Conservation (phyloP, 2,113 vertebrate species). For the Terrapene triunguis region DNA sequence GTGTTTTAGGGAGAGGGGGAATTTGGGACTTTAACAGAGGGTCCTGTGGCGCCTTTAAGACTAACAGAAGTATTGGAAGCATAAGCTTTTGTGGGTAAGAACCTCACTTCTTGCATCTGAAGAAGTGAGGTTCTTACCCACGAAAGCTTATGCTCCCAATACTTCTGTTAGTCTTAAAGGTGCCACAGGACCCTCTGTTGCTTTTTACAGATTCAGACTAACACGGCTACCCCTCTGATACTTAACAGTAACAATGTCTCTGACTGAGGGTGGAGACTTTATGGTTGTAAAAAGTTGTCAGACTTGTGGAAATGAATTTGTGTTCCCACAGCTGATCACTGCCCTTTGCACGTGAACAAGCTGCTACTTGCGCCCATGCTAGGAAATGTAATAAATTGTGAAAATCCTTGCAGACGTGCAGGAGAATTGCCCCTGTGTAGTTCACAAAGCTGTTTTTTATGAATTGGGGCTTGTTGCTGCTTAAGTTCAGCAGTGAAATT, state of each 20-base stretch:
- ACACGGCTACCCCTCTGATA: too few relatives aligned
- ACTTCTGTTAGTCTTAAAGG: too few relatives aligned
- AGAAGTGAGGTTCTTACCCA: too few relatives aligned
- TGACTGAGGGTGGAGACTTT: background rate
- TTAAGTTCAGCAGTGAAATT: background rate
- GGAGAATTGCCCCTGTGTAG: background rate
- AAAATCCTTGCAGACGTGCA: background rate
- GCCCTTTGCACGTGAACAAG: background rate
- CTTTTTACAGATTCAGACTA: too few relatives aligned
- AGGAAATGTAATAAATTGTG: background rate
- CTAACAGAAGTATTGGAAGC: too few relatives aligned
- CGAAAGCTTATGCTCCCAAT: too few relatives aligned
- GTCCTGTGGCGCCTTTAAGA: too few relatives aligned
- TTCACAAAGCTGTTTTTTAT: background rate
- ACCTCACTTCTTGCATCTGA: too few relatives aligned
- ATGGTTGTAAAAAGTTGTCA: background rate
- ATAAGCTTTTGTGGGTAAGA: too few relatives aligned
- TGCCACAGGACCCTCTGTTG: too few relatives aligned
- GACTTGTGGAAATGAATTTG: background rate
- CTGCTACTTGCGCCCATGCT: background rate
- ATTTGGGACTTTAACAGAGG: fast-evolving
- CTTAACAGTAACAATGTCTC: background rate
- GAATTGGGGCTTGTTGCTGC: background rate
- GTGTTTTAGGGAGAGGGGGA: background rate
- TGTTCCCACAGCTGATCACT: background rate